Conservation (phyloP, 2,113 vertebrate genomes). For the Sphyrna mokarran region DNA sequence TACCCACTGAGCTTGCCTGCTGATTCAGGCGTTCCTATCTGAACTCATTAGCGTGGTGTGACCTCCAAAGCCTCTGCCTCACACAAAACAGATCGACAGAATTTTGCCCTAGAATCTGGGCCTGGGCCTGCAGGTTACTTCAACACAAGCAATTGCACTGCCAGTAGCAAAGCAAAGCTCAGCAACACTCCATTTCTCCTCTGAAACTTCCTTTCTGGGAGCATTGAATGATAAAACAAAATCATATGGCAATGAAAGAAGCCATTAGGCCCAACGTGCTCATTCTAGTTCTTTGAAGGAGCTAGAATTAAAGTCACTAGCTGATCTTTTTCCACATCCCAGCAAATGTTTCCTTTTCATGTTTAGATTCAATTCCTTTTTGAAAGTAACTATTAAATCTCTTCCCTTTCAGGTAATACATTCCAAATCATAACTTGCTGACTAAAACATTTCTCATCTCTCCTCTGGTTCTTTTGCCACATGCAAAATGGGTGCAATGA, state of each 20-base stretch:
- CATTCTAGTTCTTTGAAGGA: neutral
- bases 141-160: neutral
- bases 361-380: neutral
- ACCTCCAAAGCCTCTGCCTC: neutral
- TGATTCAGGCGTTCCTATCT: neutral
- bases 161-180: neutral
- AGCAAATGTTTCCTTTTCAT: neutral
- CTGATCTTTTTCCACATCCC: neutral
- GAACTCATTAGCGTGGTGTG: neutral
- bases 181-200: neutral
- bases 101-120: neutral
- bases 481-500: neutral
- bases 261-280: neutral
- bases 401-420: neutral
- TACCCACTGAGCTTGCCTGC: neutral
- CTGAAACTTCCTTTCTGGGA: neutral
- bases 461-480: neutral
- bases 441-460: neutral
- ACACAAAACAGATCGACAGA: neutral
- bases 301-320: neutral
- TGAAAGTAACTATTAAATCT: neutral
- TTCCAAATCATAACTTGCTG: neutral
- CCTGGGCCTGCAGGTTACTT: neutral
- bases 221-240: neutral
- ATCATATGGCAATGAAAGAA: neutral